Percentiles rank a stretch among this genome's conserved stretches.
These are phyloP conservation scores for Drosophila azteca DNA, from an alignment of 1,140 invertebrate species.

Conservation along the genomic window DNA sequence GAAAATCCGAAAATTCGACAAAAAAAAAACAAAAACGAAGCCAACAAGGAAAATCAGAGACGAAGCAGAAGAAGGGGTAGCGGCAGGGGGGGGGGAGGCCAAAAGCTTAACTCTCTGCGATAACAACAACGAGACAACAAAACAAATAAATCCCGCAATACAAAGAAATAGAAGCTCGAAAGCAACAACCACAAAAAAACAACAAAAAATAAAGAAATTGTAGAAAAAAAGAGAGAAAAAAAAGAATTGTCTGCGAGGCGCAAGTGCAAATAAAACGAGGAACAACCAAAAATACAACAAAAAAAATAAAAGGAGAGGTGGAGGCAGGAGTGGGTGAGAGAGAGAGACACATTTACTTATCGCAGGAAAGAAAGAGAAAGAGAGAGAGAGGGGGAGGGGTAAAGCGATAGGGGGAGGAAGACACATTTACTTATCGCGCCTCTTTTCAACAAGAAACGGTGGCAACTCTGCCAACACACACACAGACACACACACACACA, in stretches of 20 bases:
- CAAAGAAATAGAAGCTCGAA: constrained; percentile 62
- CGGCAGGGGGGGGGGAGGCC: background rate
- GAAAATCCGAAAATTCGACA: constrained; percentile 44
- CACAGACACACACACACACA: constrained; percentile 4
- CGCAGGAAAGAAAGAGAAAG: constrained; percentile 4
- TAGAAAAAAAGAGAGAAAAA: constrained; percentile 24
- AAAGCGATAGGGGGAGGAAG: constrained; percentile 30
- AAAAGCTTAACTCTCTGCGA: constrained; percentile 68
- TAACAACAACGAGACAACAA: constrained; percentile 81
- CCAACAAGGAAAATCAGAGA: constrained; percentile 23
- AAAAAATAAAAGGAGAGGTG: background rate
- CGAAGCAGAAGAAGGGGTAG: too few species aligned
- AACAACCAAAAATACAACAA: too few species aligned
- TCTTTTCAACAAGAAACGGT: constrained; percentile 74
- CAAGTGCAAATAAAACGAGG: constrained; percentile 78
- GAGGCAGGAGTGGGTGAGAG: too few species aligned
- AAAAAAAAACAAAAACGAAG: too few species aligned
- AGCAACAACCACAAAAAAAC: constrained; percentile 47
- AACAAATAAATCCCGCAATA: constrained; percentile 80
- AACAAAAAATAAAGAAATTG: constrained; percentile 46
- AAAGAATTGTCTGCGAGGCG: constrained; percentile 56
- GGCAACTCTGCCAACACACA: constrained; percentile 56
- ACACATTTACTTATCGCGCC: constrained; percentile 82
- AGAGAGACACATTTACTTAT: too few species aligned
- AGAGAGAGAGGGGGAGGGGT: constrained; percentile 18